These are phyloP conservation scores for Belgica antarctica DNA, from an alignment of 2,888 invertebrate genomes.

Conservation along the genomic window DNA sequence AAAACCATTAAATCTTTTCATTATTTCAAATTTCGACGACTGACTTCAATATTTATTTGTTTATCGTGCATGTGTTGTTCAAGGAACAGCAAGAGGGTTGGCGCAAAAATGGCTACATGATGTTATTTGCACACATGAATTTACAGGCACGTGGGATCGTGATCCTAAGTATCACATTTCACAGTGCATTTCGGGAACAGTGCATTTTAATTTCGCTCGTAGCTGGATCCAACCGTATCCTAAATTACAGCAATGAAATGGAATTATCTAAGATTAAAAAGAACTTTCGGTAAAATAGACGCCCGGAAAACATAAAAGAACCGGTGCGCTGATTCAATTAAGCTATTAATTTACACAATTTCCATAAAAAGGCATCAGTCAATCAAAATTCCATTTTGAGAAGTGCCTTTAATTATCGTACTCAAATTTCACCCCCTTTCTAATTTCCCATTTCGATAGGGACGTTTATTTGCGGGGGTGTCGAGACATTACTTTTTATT, in stretches of 20 bases:
- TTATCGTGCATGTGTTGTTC: conserved; percentile 24
- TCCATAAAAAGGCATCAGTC: conserved; percentile 19
- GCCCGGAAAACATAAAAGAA: background rate
- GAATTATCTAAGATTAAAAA: conserved; percentile 7
- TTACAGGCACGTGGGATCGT: conserved; percentile 1
- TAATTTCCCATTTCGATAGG: background rate
- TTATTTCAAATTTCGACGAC: conserved; percentile 30
- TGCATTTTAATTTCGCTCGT: background rate
- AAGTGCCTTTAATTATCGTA: conserved; percentile 33
- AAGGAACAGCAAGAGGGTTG: background rate
- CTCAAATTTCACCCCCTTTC: background rate
- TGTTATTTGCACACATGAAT: conserved; percentile 13
- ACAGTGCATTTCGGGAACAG: conserved; percentile 15
- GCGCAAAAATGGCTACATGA: background rate
- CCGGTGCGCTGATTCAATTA: conserved; percentile 11
- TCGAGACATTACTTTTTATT: too few species aligned
- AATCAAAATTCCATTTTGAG: conserved; percentile 41
- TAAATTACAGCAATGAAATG: background rate
- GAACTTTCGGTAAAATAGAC: background rate
- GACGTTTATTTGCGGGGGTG: background rate
- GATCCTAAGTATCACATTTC: background rate
- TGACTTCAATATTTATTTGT: conserved; percentile 42
- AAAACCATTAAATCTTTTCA: conserved; percentile 38
- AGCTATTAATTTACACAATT: background rate
- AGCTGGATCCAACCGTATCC: background rate